Evolutionary conservation across 2,888 invertebrate genomes (phyloP).

Genomic region (Phaedon cochleariae): DNA sequence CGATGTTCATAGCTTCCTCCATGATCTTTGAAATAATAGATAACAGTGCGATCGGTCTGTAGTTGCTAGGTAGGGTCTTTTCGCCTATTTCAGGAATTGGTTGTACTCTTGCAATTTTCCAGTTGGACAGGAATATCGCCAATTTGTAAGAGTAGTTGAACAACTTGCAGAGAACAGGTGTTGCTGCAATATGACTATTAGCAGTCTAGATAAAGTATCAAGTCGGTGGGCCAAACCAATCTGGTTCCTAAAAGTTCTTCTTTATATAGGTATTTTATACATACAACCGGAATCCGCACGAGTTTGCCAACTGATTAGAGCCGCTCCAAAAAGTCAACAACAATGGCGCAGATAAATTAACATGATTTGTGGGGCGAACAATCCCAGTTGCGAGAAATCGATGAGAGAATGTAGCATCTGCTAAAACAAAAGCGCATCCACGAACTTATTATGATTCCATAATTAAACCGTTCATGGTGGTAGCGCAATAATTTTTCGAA

Average conservation of each 20-base stretch:
- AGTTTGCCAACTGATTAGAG: not conserved
- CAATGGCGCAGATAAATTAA: not conserved
- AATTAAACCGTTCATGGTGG: not conserved
- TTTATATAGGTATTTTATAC: not conserved
- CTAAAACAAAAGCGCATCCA: not conserved
- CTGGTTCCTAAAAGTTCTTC: not conserved
- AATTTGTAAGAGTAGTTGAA: too few species aligned
- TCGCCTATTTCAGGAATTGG: too few species aligned
- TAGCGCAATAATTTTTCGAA: not conserved
- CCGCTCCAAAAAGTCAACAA: not conserved
- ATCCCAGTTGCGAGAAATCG: slow-evolving; percentile 1
- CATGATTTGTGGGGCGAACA: not conserved
- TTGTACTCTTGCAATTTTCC: too few species aligned
- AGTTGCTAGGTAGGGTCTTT: too few species aligned
- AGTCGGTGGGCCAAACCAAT: too few species aligned
- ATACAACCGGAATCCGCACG: not conserved
- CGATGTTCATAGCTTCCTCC: too few species aligned
- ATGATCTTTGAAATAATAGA: too few species aligned
- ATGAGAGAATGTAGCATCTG: not conserved
- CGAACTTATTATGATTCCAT: not conserved
- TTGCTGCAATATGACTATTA: too few species aligned
- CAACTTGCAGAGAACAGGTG: too few species aligned
- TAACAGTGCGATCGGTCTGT: too few species aligned
- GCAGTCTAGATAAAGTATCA: too few species aligned
- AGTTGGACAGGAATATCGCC: too few species aligned